Conservation (phyloP, 2,888 invertebrate genomes). For the Apantesis nais region DNA sequence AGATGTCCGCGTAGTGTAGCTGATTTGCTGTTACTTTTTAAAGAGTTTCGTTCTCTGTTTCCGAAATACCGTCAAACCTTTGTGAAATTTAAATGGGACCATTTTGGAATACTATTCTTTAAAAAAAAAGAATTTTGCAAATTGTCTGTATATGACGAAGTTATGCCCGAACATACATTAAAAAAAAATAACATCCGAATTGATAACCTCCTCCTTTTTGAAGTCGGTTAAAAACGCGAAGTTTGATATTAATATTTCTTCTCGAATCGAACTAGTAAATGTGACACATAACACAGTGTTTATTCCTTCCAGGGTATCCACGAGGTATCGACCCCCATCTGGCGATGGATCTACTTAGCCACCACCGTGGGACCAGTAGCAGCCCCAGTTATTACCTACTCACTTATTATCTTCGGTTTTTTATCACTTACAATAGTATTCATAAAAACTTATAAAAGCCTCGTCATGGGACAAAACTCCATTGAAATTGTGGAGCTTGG, state of each 20-base stretch:
- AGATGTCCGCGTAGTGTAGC: no score
- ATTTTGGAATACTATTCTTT: no score
- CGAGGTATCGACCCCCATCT: constrained; percentile 91
- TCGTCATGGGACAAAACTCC: constrained; percentile 89
- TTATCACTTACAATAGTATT: constrained; percentile 88
- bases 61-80: no score
- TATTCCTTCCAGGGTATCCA: constrained; percentile 88
- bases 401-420: constrained; percentile 89
- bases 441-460: constrained; percentile 90
- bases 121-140: no score
- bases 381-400: constrained; percentile 89
- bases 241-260: neutral
- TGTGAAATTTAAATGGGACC: no score
- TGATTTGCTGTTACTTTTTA: no score
- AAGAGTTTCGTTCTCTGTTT: no score
- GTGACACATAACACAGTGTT: neutral
- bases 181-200: no score
- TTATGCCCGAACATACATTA: no score
- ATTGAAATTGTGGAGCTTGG: constrained; percentile 92
- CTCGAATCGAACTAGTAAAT: neutral
- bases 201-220: no score
- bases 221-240: no score
- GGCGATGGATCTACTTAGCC: constrained; percentile 92
- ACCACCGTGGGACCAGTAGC: constrained; percentile 91
- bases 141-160: no score